Evolutionary conservation across 2,797 vertebrate genomes (phyloP).

Genomic region (Periparus ater): DNA sequence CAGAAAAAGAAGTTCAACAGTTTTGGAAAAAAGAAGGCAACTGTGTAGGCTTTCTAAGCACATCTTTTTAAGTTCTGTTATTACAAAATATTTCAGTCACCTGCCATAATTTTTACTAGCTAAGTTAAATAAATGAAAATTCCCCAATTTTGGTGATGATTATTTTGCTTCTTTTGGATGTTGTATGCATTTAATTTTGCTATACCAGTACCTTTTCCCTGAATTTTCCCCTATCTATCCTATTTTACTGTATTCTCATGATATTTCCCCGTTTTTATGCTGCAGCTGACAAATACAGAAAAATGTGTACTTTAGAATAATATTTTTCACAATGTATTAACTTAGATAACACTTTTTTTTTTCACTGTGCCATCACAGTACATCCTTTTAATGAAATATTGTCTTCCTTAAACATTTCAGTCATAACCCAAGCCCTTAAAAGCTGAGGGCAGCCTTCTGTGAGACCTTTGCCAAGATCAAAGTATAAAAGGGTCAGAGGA

Average conservation of each 20-base stretch:
- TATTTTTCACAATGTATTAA: not conserved
- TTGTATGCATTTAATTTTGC: not conserved
- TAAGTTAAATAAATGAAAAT: not conserved
- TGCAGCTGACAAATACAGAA: not conserved
- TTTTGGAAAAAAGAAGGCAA: not conserved
- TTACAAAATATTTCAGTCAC: not conserved
- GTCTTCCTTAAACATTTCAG: not conserved
- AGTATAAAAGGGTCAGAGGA: not conserved
- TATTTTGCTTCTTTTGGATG: not conserved
- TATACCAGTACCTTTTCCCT: fast-evolving
- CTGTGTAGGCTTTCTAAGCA: not conserved
- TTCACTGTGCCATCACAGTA: not conserved
- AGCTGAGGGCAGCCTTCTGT: not conserved
- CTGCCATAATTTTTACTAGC: not conserved
- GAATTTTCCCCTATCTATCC: not conserved
- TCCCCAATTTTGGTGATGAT: not conserved
- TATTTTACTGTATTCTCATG: not conserved
- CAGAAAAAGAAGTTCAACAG: not conserved
- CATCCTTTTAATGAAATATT: not conserved
- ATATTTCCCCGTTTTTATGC: not conserved
- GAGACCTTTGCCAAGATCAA: conserved; percentile 10
- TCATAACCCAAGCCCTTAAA: not conserved
- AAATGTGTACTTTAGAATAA: not conserved
- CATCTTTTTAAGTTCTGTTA: not conserved
- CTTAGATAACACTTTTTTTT: not conserved